Evolutionary conservation across 1,140 invertebrate genomes (phyloP).

Genomic region (Dreissena rostriformis): DNA sequence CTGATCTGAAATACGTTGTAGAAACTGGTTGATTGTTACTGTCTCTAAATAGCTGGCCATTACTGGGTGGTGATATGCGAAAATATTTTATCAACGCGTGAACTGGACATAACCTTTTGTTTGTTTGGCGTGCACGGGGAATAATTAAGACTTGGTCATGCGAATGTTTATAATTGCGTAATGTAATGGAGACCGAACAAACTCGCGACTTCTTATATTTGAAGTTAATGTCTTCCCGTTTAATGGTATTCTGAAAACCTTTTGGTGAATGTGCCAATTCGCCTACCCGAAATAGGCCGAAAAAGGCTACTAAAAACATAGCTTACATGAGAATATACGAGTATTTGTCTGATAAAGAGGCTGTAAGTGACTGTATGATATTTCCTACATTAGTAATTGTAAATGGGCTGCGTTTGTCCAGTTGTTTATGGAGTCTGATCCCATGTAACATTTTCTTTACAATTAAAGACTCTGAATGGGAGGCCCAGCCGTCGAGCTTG

Average conservation of each 20-base stretch:
- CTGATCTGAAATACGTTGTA: neutral
- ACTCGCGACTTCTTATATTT: neutral
- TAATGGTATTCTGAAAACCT: too few relatives aligned
- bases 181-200: neutral
- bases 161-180: too few relatives aligned
- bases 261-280: too few relatives aligned
- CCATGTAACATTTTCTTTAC: neutral
- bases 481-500: neutral
- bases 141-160: too few relatives aligned
- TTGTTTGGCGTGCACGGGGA: neutral
- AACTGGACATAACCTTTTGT: slow-evolving; percentile 1
- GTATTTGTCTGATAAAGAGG: neutral
- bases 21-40: neutral
- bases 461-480: too few relatives aligned
- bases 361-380: neutral
- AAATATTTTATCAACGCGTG: neutral
- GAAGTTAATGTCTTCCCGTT: neutral
- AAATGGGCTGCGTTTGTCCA: neutral
- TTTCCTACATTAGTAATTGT: neutral
- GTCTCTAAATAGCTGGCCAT: neutral
- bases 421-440: too few relatives aligned
- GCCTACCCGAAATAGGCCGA: slow-evolving; percentile 15
- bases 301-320: slow-evolving; percentile 24
- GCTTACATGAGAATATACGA: neutral
- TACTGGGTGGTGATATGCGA: neutral